phyloP scores from a whole-genome alignment of 2,797 vertebrate genomes.

The Rhynchonycteris naso region DNA sequence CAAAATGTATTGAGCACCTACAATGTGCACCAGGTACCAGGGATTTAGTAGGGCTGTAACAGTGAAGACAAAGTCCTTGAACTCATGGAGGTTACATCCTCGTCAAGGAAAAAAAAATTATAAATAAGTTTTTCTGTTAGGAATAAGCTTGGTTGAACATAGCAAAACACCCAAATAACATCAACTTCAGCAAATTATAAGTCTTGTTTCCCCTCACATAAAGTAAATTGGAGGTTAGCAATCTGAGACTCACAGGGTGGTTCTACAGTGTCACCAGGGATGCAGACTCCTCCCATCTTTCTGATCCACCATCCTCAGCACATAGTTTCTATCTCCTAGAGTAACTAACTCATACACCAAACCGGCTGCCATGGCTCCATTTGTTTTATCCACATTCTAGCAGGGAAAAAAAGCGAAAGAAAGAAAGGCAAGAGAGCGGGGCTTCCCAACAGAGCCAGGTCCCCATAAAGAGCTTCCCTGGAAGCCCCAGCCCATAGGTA shows the following conservation, averaged over 20 bases:
- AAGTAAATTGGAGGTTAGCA: background rate
- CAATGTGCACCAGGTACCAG: background rate
- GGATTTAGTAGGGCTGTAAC: background rate
- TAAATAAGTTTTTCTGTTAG: slow-evolving; percentile 1
- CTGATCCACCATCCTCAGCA: background rate
- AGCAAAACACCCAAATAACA: background rate
- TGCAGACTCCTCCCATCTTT: background rate
- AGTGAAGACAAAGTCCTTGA: background rate
- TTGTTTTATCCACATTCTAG: background rate
- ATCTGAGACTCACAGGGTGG: background rate
- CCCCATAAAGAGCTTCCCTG: background rate
- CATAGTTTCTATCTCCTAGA: background rate
- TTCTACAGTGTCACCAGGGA: background rate
- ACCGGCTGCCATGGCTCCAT: background rate
- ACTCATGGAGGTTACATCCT: background rate
- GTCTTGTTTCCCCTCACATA: background rate
- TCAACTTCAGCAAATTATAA: background rate
- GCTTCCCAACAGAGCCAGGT: background rate
- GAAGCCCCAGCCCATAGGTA: background rate
- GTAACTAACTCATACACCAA: background rate
- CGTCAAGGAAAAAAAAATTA: background rate
- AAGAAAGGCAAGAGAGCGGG: background rate
- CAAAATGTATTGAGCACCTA: background rate
- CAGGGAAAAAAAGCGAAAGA: background rate
- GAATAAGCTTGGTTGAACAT: background rate